Base-by-base conservation (phyloP, 2,113 vertebrate species). In the Elanus axillaris region DNA sequence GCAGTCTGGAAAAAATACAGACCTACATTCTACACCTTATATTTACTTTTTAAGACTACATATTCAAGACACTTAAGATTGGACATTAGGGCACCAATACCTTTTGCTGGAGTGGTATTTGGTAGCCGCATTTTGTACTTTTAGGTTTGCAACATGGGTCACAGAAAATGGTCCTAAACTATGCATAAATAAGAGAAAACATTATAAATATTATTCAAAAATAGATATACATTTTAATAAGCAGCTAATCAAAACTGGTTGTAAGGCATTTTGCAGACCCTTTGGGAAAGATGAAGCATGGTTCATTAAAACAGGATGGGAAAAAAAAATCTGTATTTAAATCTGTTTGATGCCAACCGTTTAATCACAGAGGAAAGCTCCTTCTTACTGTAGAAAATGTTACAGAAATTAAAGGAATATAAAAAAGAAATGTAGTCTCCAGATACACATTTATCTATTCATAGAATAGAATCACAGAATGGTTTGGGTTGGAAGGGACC, bases 191-290 rank as follows among this genome's bases (percentile, higher is more conserved):
- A 77, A 74, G 90, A 87, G 38, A 84, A 94, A 84, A 88, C 9
- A 25, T 13, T 62, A 64, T 40, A 81, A 90, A 76, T 94, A 66
- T 76, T 73, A 82, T 90, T 90, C 18, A 78, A 86, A 95, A 97
- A n/a, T 43, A 83, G 32, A 43, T 31, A 55, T 71, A 34, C 26
- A 93, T 96, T 95, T 96, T 95, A 96, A 96, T 68, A 94, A 96
- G 72, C 16, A 93, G 69, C 78, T 93, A 95, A 97, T 97, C 72
- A 97, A 95, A 97, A 95, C 45, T 88, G 69, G 43, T 93, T 95
- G 86, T 92, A 73, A 94, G 45, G 66, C 66, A 90, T 79, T 97
- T 97, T 97, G 50, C 83, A 96, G 85, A 82, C 77, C 92, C 87
- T 95, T 74, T 88, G 91, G 92, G 96, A 96, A 93, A 96, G 82